Conservation (phyloP, 2,113 vertebrate species). For the Chamaetylas fuelleborni region DNA sequence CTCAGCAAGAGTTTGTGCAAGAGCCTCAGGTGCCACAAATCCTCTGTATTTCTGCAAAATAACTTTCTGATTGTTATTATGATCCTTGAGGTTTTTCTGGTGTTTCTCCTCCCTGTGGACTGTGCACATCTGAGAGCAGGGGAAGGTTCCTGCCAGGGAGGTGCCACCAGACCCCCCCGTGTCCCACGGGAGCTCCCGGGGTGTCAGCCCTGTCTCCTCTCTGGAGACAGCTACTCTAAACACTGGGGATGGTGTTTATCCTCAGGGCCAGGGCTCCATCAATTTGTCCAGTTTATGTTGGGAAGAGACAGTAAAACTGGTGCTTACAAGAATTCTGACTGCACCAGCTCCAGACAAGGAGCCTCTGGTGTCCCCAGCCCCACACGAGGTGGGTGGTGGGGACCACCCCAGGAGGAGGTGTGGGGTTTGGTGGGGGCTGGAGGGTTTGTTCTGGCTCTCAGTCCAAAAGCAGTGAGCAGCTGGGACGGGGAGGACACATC, state of each 20-base stretch:
- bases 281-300: neutral
- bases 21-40: neutral
- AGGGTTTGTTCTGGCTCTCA: neutral
- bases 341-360: neutral
- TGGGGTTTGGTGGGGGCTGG: neutral
- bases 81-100: neutral
- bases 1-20: neutral
- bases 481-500: neutral
- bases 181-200: accelerated
- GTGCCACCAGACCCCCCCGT: neutral
- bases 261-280: neutral
- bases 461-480: neutral
- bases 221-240: neutral
- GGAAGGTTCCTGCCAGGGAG: neutral
- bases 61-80: neutral
- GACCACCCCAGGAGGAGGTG: neutral
- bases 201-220: neutral
- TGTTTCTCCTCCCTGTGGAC: neutral
- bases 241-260: constrained; percentile 5
- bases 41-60: neutral
- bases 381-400: accelerated
- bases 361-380: neutral
- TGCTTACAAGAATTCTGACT: neutral
- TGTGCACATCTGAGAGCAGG: neutral
- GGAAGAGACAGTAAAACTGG: neutral